A percentile compares a stretch with the other conserved stretches of the same genome.
Evolutionary conservation across 2,888 invertebrate genomes (phyloP).

Genomic region (Eupithecia insigniata): DNA sequence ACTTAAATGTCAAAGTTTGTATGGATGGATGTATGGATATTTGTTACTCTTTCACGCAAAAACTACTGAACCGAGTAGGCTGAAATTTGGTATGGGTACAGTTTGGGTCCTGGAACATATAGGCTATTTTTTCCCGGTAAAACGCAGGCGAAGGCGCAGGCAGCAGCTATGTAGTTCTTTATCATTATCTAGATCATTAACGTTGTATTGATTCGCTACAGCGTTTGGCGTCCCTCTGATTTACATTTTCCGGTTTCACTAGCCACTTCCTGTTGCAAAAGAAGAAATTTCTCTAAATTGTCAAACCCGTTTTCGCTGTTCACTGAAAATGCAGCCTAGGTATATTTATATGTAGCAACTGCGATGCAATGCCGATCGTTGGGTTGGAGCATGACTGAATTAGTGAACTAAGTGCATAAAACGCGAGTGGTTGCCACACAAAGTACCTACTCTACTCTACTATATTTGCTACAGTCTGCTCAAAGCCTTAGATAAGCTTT

Average conservation of each 20-base stretch:
- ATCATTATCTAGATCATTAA: too few relatives aligned
- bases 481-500: constrained; percentile 10
- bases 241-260: not conserved
- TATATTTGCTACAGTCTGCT: not conserved
- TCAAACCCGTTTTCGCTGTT: not conserved
- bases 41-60: too few relatives aligned
- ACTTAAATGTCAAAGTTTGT: too few relatives aligned
- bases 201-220: not conserved
- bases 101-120: too few relatives aligned
- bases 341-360: not conserved
- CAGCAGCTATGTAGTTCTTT: too few relatives aligned
- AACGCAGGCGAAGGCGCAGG: not conserved
- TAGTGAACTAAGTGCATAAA: constrained; percentile 7
- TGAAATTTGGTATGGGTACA: too few relatives aligned
- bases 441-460: not conserved
- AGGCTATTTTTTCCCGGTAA: not conserved
- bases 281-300: not conserved
- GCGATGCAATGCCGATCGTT: not conserved
- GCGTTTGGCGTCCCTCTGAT: not conserved
- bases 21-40: too few relatives aligned
- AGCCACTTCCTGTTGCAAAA: not conserved
- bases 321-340: not conserved
- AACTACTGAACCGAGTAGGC: too few relatives aligned
- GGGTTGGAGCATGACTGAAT: not conserved
- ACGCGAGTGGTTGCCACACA: not conserved